Conservation (phyloP, 2,113 vertebrate species). For the Xenopus borealis region DNA sequence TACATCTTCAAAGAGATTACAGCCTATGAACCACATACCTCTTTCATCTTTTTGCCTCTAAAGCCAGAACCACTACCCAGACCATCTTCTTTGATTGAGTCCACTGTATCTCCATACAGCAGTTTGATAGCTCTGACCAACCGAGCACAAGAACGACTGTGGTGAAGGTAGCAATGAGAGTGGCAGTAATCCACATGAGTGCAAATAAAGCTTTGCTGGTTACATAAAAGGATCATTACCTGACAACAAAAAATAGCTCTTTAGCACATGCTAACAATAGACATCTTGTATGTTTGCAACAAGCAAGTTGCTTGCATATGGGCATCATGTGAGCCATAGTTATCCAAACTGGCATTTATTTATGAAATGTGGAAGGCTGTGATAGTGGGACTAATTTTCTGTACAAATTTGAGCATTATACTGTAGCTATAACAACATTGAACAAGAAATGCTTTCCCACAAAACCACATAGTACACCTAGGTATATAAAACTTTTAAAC, state of each 20-base stretch:
- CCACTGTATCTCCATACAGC: conserved; percentile 89
- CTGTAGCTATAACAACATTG: too few species aligned
- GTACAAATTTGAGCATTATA: too few species aligned
- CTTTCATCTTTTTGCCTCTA: conserved; percentile 88
- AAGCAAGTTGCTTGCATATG: too few species aligned
- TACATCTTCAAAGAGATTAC: neutral
- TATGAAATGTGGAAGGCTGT: too few species aligned
- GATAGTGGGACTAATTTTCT: too few species aligned
- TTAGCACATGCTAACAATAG: too few species aligned
- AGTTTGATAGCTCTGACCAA: conserved; percentile 94
- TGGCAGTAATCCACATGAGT: conserved; percentile 95
- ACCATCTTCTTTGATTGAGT: conserved; percentile 81
- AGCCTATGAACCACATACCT: conserved; percentile 65
- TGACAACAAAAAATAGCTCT: conserved; percentile 55
- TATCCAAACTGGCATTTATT: too few species aligned
- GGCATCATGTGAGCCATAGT: too few species aligned
- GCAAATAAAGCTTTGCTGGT: conserved; percentile 98
- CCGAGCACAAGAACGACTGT: conserved; percentile 92
- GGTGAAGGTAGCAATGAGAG: conserved; percentile 94
- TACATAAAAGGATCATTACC: conserved; percentile 97
- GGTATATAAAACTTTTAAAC: too few species aligned
- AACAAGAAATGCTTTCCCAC: too few species aligned
- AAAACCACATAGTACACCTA: too few species aligned
- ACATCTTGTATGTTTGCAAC: too few species aligned
- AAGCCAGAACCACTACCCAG: conserved; percentile 57